Evolutionary conservation across 1,140 invertebrate genomes (phyloP), one percentile per base, ranked within the genome.

Genomic region (Drosophila lacertosa): DNA sequence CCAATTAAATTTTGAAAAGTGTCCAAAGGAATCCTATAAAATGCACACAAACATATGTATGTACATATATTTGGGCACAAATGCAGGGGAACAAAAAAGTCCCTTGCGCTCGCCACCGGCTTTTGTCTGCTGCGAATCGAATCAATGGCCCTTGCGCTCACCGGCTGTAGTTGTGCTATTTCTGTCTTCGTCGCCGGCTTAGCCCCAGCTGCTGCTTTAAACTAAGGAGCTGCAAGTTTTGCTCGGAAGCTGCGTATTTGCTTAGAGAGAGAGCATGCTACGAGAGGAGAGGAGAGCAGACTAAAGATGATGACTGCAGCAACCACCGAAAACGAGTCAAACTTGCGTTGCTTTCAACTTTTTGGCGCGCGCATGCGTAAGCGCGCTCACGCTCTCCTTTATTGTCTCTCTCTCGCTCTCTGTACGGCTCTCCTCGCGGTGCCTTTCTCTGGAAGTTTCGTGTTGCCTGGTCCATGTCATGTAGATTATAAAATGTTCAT

Each of bases 361-460:
- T 83, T 78, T 83, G 71, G 79, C 79, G 79, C 76, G 76, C 79
- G 79, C 79, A 83, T 78, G 79, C 69, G 69, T 74, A 80, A 79
- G 77, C 20, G 4, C 44, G 9, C 29, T 10, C 10, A 10, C 29
- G 29, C 29, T 9, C 29, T 45, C 44, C 13, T 42, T 18, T 20
- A 4, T 20, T 4, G 16, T 45, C 22, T 45, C 26, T 55, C 59
- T 60, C 57, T 39, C 24, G 10, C 33, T 57, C 22, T 57, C 53
- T 40, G 40, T n/a, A 29, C 29, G 4, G 10, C 29, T 64, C 53
- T 57, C 55, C 40, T 53, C 50, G 45, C 50, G 45, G 5, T 42
- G 32, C 42, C 44, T 54, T 48, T 74, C 74, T 70, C 65, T 84
- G 42, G 55, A 84, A 76, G 26, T 79, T 84, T 79, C 47, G 58